These are phyloP conservation scores for Corythornis leucogaster DNA, from an alignment of 2,797 vertebrate species.

Conservation along the genomic window DNA sequence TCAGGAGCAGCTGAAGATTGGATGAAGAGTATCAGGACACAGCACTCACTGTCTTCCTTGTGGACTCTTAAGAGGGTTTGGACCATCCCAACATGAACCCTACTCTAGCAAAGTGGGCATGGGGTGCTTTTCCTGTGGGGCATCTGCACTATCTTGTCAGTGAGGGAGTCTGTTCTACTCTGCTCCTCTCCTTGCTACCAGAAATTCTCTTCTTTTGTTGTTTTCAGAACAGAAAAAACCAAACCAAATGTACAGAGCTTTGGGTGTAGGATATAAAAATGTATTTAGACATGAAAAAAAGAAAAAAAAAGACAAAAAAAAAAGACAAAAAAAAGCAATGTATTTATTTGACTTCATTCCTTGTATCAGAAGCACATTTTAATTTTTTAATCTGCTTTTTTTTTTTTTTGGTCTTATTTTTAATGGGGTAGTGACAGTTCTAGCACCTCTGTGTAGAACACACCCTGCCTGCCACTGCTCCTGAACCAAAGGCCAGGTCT, in stretches of 20 bases:
- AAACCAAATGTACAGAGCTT: slow-evolving; percentile 96
- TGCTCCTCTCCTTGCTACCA: slow-evolving; percentile 65
- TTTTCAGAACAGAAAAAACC: slow-evolving; percentile 67
- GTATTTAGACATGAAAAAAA: slow-evolving; percentile 80
- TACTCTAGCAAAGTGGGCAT: slow-evolving; percentile 47
- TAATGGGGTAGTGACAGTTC: slow-evolving; percentile 72
- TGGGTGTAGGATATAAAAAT: slow-evolving; percentile 90
- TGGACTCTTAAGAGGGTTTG: slow-evolving; percentile 65
- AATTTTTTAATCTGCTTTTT: slow-evolving; percentile 79
- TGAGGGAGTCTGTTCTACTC: slow-evolving; percentile 55
- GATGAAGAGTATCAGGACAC: slow-evolving; percentile 63
- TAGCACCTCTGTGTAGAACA: slow-evolving; percentile 53
- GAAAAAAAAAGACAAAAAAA: slow-evolving; percentile 29
- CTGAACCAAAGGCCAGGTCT: slow-evolving; percentile 15
- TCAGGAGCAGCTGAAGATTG: slow-evolving; percentile 67
- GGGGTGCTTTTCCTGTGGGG: slow-evolving; percentile 69
- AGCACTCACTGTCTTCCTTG: slow-evolving; percentile 53
- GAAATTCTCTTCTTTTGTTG: slow-evolving; percentile 60
- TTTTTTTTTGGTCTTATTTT: slow-evolving; percentile 71
- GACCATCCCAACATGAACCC: slow-evolving; percentile 42
- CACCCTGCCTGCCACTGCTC: slow-evolving; percentile 41
- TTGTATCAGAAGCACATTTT: slow-evolving; percentile 85
- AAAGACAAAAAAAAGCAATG: slow-evolving; percentile 81
- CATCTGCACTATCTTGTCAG: slow-evolving; percentile 76
- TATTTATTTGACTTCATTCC: slow-evolving; percentile 98